Evolutionary conservation across 2,113 vertebrate genomes (phyloP).

Genomic region (Malurus cyaneus): DNA sequence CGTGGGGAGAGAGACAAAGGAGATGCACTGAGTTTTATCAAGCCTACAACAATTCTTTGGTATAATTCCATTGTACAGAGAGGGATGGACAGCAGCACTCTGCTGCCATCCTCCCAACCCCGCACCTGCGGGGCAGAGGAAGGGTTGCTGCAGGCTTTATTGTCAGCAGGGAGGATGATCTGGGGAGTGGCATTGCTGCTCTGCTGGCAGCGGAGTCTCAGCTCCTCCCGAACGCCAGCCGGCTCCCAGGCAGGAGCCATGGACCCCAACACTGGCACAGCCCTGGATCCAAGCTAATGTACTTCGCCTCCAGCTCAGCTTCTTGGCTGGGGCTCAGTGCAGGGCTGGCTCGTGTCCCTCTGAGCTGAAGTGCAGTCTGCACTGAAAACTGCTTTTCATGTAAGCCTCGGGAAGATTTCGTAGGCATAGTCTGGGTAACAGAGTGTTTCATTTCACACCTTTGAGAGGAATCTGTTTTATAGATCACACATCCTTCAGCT

Average conservation of each 20-base stretch:
- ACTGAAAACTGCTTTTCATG: not conserved
- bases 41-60: not conserved
- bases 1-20: not conserved
- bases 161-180: not conserved
- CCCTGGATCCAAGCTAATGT: not conserved
- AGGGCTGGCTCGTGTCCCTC: not conserved
- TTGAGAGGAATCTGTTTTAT: not conserved
- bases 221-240: rapidly evolving
- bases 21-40: not conserved
- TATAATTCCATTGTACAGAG: not conserved
- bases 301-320: not conserved
- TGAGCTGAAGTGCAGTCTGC: not conserved
- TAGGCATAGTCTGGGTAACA: not conserved
- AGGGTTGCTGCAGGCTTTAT: not conserved
- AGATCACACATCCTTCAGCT: not conserved
- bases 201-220: not conserved
- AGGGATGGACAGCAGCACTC: not conserved
- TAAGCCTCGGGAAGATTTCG: not conserved
- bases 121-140: not conserved
- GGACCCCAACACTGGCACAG: not conserved
- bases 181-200: not conserved
- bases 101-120: not conserved
- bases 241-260: rapidly evolving
- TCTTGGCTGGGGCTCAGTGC: not conserved
- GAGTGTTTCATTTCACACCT: not conserved